These are phyloP conservation scores for Oxyteleia sp. DNA, from an alignment of 2,888 invertebrate species.

Conservation along the genomic window DNA sequence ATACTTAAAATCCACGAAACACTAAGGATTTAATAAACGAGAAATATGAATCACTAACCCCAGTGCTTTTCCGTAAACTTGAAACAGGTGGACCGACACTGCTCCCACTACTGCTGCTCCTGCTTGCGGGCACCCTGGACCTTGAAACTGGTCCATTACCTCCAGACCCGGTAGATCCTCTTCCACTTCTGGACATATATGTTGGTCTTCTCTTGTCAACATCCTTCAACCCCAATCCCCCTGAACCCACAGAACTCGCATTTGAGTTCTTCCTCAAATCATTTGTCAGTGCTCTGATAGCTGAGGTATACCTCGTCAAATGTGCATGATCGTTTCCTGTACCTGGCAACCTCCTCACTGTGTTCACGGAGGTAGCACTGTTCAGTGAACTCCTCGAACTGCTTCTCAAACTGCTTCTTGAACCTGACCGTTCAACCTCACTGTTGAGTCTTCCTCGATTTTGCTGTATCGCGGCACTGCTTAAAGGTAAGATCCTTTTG, in stretches of 20 bases:
- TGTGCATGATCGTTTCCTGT: no score
- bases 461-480: conserved; percentile 52
- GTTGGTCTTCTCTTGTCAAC: no score
- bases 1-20: no score
- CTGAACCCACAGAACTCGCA: no score
- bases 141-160: conserved; percentile 69
- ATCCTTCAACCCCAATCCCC: no score
- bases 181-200: conserved; percentile 45
- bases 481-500: conserved; percentile 65
- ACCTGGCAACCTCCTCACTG: no score
- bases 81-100: conserved; percentile 88
- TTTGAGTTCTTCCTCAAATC: no score
- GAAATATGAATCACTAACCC: conserved; percentile 52
- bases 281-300: no score
- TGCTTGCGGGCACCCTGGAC: conserved; percentile 89
- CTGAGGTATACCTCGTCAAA: no score
- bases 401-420: conserved; percentile 91
- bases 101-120: conserved; percentile 89
- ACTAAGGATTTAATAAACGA: conserved; percentile 48
- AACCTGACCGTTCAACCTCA: conserved; percentile 93
- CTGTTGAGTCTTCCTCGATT: conserved; percentile 64
- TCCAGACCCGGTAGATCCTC: conserved; percentile 66
- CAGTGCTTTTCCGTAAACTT: conserved; percentile 78
- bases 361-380: conserved; percentile 93
- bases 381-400: conserved; percentile 95